A percentile compares a stretch with the other conserved stretches of the same genome.
phyloP scores from a whole-genome alignment of 2,888 invertebrate genomes.

The Perizoma flavofasciatum region DNA sequence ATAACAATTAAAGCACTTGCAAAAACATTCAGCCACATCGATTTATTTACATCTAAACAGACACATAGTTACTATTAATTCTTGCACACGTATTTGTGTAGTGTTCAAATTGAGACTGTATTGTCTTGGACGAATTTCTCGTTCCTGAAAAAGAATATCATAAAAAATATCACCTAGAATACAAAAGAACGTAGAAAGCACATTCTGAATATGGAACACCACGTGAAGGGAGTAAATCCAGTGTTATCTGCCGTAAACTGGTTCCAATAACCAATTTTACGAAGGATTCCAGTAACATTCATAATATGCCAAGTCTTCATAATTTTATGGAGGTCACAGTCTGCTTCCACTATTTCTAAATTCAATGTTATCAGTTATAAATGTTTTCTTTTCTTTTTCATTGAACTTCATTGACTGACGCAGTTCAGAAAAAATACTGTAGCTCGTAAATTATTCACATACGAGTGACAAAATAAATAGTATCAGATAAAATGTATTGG shows the following conservation, averaged over 20 bases:
- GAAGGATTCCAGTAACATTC: constrained; percentile 33
- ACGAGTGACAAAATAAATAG: background rate
- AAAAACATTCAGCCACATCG: constrained; percentile 72
- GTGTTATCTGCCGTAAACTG: constrained; percentile 45
- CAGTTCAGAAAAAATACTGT: too few relatives aligned
- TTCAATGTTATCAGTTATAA: too few relatives aligned
- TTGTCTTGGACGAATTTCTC: constrained; percentile 2
- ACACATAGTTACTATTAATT: constrained; percentile 50
- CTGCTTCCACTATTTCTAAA: background rate
- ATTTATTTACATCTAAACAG: constrained; percentile 49
- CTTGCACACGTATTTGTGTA: constrained; percentile 39
- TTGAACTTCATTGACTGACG: too few relatives aligned
- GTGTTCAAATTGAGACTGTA: constrained; percentile 47
- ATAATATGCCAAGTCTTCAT: constrained; percentile 16
- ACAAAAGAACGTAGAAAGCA: background rate
- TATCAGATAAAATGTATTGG: background rate
- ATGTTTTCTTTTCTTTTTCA: too few relatives aligned
- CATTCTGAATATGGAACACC: constrained; percentile 4
- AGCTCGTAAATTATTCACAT: background rate
- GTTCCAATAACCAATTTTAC: constrained; percentile 50
- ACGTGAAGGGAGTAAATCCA: constrained; percentile 45
- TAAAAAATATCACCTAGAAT: background rate
- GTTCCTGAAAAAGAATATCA: constrained; percentile 27
- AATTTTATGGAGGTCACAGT: constrained; percentile 10
- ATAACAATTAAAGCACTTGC: constrained; percentile 77